Evolutionary conservation across 2,888 invertebrate genomes (phyloP).

Genomic region (Geotrupes spiniger): DNA sequence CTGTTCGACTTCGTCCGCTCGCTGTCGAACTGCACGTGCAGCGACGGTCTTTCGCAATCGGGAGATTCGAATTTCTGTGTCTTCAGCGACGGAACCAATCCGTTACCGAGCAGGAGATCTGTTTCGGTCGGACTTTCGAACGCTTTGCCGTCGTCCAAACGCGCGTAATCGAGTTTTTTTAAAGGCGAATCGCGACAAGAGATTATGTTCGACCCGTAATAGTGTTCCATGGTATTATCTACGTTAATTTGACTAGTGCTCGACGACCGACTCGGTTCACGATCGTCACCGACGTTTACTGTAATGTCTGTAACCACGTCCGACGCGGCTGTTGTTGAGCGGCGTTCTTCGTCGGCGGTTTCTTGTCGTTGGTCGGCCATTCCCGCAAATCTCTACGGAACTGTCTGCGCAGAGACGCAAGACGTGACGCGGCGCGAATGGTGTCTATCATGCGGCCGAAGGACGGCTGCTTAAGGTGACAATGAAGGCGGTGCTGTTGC

Average conservation of each 20-base stretch:
- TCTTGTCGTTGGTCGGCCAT: constrained; percentile 47
- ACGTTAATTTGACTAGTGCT: constrained; percentile 13
- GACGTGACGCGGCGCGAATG: constrained; percentile 33
- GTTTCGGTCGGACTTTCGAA: constrained; percentile 20
- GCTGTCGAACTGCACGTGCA: constrained; percentile 62
- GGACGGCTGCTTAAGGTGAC: constrained; percentile 35
- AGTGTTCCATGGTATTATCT: neutral
- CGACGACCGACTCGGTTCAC: constrained; percentile 11
- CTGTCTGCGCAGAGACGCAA: constrained; percentile 47
- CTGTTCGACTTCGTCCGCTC: constrained; percentile 27
- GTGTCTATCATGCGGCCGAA: constrained; percentile 44
- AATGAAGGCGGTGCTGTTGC: too few species aligned
- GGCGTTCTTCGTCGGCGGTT: constrained; percentile 26
- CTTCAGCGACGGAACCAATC: constrained; percentile 19
- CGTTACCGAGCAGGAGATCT: constrained; percentile 23
- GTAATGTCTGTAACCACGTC: too few species aligned
- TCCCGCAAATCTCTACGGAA: constrained; percentile 51
- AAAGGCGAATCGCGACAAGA: neutral
- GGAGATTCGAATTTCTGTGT: constrained; percentile 24
- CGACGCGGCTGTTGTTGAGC: too few species aligned
- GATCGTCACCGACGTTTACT: constrained; percentile 6
- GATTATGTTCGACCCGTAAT: too few species aligned
- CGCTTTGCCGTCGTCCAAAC: constrained; percentile 19
- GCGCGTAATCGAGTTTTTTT: neutral
- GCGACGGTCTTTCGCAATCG: constrained; percentile 45